Base-by-base conservation (phyloP, 2,797 vertebrate genomes). In the Gymnoscopelus braueri region DNA sequence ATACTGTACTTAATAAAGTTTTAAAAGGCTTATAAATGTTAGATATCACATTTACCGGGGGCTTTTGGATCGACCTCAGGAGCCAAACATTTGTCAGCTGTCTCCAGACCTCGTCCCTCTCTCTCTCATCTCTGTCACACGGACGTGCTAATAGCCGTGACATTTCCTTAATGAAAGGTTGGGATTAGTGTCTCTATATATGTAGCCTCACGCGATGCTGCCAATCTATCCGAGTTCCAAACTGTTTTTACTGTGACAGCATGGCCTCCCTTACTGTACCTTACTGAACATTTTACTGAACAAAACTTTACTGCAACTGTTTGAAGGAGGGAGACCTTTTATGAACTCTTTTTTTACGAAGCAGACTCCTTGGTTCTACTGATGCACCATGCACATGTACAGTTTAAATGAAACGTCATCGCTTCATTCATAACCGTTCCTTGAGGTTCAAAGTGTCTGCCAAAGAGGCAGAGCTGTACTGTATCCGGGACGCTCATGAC, bases 71-170 rank as follows among this genome's bases (percentile, higher is more conserved):
- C 62, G 72, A 4, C n/a, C 75, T 55, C 63, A 62, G 81, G 69
- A 69, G 57, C 44, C 69, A 67, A 14, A 71, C 63, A 72, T 65
- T 72, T 72, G 68, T 35, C 65, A 82, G 79, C 70, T 61, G 79
- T 77, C 61, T 69, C 55, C 13, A 81, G 75, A 84, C 75, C 67
- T 60, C 23, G 58, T n/a, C 35, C 26, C 77, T 78, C 75, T 75
- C 32, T 35, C 32, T 35, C 32, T 35, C 32, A 35, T 35, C 48
- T 50, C 14, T 2, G 48, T 13, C 48, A 50, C 4, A 13, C 12
- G 12, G 14, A 50, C 14, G 48, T 50, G 10, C 48, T 50, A 50
- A 35, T 50, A 50, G 10, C 23, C 65, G 52, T 59, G 52, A 26
- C 57, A 39, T 44, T 14, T 2, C 19, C 23, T 55, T 55, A 55